phyloP scores from a whole-genome alignment of 2,797 vertebrate genomes.

The Petrocephalus sullivani region DNA sequence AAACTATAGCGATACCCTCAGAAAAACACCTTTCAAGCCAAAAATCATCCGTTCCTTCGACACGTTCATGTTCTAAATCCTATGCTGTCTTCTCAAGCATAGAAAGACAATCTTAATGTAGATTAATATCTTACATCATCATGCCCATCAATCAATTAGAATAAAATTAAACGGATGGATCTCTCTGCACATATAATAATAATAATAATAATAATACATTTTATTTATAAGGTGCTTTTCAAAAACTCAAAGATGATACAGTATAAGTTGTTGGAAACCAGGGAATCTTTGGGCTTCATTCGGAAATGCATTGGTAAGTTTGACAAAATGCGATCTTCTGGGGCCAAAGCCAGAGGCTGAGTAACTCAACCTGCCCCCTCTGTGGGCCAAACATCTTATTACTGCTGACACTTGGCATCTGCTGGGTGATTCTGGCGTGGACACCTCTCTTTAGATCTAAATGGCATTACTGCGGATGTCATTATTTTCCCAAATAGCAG shows the following conservation, averaged over 20 bases:
- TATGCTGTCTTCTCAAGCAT: not conserved
- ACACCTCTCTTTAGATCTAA: not conserved
- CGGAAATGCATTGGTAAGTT: not conserved
- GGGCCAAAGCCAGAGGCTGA: not conserved
- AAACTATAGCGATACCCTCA: conserved; percentile 74
- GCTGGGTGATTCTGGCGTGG: not conserved
- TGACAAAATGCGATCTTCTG: not conserved
- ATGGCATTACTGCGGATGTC: not conserved
- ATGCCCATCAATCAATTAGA: not conserved
- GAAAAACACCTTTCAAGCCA: conserved; percentile 70
- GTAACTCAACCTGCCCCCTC: not conserved
- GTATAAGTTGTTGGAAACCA: not conserved
- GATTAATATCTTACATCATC: not conserved
- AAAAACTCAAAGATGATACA: not conserved
- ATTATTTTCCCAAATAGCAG: not conserved
- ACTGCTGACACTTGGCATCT: not conserved
- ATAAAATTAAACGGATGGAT: not conserved
- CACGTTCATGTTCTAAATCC: conserved; percentile 65
- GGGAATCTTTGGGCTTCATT: not conserved
- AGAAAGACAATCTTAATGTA: not conserved
- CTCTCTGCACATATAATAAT: not conserved
- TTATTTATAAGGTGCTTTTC: not conserved
- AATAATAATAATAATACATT: not conserved
- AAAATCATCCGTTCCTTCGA: conserved; percentile 68
- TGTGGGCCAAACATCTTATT: not conserved